Evolutionary conservation across 1,140 invertebrate genomes (phyloP).

Genomic region (Gryon sp.): DNA sequence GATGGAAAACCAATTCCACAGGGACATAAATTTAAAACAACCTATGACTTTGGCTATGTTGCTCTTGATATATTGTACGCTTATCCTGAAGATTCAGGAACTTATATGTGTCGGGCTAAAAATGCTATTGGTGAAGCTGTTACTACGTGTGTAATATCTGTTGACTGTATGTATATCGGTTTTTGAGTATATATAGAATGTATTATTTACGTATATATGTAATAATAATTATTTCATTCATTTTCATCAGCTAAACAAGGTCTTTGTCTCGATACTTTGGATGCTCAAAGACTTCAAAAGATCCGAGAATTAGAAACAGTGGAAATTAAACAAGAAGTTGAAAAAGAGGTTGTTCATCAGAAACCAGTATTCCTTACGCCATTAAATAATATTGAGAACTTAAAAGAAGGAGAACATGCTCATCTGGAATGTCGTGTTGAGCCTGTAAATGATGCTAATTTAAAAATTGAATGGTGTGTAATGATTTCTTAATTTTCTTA

Average conservation of each 20-base stretch:
- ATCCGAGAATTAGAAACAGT: constrained; percentile 93
- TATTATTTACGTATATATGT: constrained; percentile 62
- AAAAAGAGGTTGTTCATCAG: constrained; percentile 88
- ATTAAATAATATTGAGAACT: constrained; percentile 89
- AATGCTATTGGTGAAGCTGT: constrained; percentile 95
- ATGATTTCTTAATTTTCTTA: constrained; percentile 72
- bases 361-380: constrained; percentile 93
- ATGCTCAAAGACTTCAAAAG: constrained; percentile 92
- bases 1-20: constrained; percentile 94
- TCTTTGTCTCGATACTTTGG: constrained; percentile 91
- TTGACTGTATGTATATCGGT: constrained; percentile 87
- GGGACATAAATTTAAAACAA: constrained; percentile 94
- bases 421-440: constrained; percentile 97
- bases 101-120: constrained; percentile 97
- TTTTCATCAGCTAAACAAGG: constrained; percentile 87
- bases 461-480: constrained; percentile 99
- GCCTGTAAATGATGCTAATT: constrained; percentile 96
- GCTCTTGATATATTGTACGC: constrained; percentile 95
- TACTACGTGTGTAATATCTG: constrained; percentile 93
- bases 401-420: constrained; percentile 94
- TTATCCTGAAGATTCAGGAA: constrained; percentile 95
- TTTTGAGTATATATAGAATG: constrained; percentile 97
- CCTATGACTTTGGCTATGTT: constrained; percentile 97
- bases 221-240: constrained; percentile 84
- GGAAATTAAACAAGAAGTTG: constrained; percentile 86